Percentiles rank a stretch among this genome's conserved stretches.
Evolutionary conservation across 2,888 invertebrate genomes (phyloP).

Genomic region (Allophyes oxyacanthae): DNA sequence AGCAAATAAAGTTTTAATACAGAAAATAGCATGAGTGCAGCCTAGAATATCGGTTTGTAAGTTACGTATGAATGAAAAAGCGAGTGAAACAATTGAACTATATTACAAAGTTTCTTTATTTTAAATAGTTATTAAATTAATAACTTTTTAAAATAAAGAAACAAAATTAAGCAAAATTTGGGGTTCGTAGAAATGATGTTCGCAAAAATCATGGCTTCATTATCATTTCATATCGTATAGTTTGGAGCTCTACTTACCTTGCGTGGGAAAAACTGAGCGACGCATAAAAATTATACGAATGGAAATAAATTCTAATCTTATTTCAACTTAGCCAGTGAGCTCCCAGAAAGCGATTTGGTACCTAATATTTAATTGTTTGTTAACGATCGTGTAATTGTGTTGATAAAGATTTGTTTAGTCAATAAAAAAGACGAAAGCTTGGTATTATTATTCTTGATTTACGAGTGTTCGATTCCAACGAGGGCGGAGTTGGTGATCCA

Average conservation of each 20-base stretch:
- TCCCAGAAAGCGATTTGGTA: slow-evolving; percentile 66
- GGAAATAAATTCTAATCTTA: slow-evolving; percentile 9
- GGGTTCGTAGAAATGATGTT: too few species aligned
- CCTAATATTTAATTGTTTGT: slow-evolving; percentile 75
- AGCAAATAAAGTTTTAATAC: too few species aligned
- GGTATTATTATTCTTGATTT: slow-evolving; percentile 83
- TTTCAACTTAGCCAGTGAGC: slow-evolving; percentile 43
- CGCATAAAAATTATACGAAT: neutral
- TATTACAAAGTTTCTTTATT: too few species aligned
- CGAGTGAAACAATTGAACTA: neutral
- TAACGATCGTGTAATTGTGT: slow-evolving; percentile 86
- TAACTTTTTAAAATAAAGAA: too few species aligned
- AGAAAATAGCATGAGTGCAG: too few species aligned
- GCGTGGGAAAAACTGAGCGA: neutral
- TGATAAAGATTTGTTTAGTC: slow-evolving; percentile 85
- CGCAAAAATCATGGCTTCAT: neutral
- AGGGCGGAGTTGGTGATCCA: slow-evolving; percentile 78
- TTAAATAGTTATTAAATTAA: too few species aligned
- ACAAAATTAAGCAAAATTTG: too few species aligned
- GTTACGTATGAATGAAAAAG: neutral
- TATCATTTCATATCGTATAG: neutral
- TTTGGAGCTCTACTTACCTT: neutral
- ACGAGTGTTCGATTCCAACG: slow-evolving; percentile 74
- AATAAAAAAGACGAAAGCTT: slow-evolving; percentile 76
- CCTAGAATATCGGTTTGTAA: neutral